Evolutionary conservation across 2,113 vertebrate species (phyloP).

Genomic region (Brevimyrus niger): DNA sequence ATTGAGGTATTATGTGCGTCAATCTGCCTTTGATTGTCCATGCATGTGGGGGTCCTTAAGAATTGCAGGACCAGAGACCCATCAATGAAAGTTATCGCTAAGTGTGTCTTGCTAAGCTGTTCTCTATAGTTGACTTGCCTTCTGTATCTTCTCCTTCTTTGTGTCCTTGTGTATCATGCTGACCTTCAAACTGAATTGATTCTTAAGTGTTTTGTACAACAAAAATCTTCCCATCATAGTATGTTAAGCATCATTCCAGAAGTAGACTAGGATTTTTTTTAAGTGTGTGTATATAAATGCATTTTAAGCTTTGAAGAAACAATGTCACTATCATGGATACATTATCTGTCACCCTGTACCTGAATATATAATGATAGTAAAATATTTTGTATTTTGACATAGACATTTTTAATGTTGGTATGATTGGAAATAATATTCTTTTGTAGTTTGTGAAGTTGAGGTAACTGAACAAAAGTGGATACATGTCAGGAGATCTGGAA

Average conservation of each 20-base stretch:
- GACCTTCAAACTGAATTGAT: not conserved
- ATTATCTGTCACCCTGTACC: not conserved
- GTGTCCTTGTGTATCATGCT: not conserved
- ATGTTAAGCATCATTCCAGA: conserved; percentile 42
- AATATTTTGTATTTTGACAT: conserved; percentile 8
- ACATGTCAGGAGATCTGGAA: not conserved
- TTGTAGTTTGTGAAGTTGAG: not conserved
- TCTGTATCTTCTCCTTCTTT: not conserved
- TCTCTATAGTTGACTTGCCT: not conserved
- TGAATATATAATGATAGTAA: not conserved
- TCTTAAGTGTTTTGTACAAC: not conserved
- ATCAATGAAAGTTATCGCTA: not conserved
- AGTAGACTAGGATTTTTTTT: conserved; percentile 37
- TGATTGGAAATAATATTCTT: not conserved
- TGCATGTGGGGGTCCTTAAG: not conserved
- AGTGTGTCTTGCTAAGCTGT: not conserved
- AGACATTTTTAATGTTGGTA: not conserved
- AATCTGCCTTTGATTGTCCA: not conserved
- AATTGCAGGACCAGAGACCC: not conserved
- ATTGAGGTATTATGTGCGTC: not conserved
- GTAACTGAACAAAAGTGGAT: not conserved
- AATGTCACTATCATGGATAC: not conserved
- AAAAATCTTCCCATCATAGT: conserved; percentile 21
- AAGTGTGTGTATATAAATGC: conserved; percentile 48
- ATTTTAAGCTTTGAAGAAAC: conserved; percentile 38